Conservation (phyloP, 2,888 invertebrate genomes). For the Cephalotes varians region DNA sequence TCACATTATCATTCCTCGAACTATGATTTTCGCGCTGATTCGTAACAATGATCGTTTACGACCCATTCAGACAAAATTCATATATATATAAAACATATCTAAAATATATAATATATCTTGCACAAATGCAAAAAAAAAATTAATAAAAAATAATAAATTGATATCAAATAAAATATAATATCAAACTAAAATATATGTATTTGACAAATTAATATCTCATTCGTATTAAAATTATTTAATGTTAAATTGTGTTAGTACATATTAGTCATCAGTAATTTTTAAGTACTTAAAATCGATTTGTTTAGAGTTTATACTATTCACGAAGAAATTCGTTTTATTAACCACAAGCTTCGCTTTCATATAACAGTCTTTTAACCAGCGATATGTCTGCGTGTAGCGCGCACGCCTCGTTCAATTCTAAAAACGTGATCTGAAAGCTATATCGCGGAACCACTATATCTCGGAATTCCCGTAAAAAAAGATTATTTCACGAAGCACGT, state of each 20-base stretch:
- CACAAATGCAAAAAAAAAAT: background rate
- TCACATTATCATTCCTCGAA: background rate
- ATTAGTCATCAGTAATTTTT: background rate
- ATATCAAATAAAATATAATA: background rate
- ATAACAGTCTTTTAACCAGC: conserved; percentile 9
- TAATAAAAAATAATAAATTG: background rate
- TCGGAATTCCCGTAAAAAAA: background rate
- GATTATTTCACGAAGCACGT: conserved; percentile 25
- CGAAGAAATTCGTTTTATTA: conserved; percentile 11
- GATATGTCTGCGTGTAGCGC: conserved; percentile 24
- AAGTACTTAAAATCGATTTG: background rate
- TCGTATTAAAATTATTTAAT: background rate
- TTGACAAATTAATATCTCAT: background rate
- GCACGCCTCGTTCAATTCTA: conserved; percentile 4
- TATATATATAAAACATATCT: background rate
- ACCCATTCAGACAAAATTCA: background rate
- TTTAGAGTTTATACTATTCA: background rate
- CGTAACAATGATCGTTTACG: background rate
- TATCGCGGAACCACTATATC: conserved; percentile 9
- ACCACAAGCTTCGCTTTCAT: conserved; percentile 1
- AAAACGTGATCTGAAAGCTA: conserved; percentile 45
- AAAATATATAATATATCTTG: background rate
- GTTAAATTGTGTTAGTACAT: background rate
- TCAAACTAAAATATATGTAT: background rate
- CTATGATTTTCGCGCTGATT: background rate